Base-by-base conservation (phyloP, 53 echinoderm and acorn worm genomes). In the Henricia sp. region DNA sequence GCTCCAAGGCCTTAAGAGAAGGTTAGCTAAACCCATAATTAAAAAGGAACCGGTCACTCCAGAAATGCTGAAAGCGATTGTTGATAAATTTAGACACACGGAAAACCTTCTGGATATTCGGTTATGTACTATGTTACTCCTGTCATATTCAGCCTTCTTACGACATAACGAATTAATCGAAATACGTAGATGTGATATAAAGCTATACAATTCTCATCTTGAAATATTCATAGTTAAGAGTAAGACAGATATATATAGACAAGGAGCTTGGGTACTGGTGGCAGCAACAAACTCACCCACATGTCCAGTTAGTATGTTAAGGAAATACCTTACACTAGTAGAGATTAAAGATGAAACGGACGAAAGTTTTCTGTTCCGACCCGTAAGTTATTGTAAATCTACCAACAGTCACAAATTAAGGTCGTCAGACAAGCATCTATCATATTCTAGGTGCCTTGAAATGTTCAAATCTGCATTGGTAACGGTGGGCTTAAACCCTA, bases 11-110 rank as follows among this genome's bases (percentile, higher is more conserved):
- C 16, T 84, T 2, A 84, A 84, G 42, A 84, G 71, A 19, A 32
- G 4, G 34, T 33, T 70, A 12, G 55, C 51, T 0, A 67, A 67
- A 67, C 70, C 70, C 17, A 19, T 67, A 41, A 8, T 23, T 0
- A 84, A 84, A 30, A 84, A 84, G 28, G 84, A 84, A 40, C 84
- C 84, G 0, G 30, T 84, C 0, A 84, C 84, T 6, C 70, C 84
- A 19, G 71, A 84, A 38, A 84, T 84, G 3, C 12, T 84, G 21
- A 54, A 38, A 14, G 43, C 41, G 0, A 13, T 83, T 13, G 26
- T 83, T 2, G 20, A 20, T 6, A 80, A 80, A 50, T 80, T 24
- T 80, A 65, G n/a, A n/a, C n/a, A 8, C 1, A 39, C 68, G 13
- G 41, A 68, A 4, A 83, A 40, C 34, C 16, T 83, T 23, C 23